These are phyloP conservation scores for Meghimatium bilineatum DNA, from an alignment of 2,888 invertebrate genomes.

Conservation along the genomic window DNA sequence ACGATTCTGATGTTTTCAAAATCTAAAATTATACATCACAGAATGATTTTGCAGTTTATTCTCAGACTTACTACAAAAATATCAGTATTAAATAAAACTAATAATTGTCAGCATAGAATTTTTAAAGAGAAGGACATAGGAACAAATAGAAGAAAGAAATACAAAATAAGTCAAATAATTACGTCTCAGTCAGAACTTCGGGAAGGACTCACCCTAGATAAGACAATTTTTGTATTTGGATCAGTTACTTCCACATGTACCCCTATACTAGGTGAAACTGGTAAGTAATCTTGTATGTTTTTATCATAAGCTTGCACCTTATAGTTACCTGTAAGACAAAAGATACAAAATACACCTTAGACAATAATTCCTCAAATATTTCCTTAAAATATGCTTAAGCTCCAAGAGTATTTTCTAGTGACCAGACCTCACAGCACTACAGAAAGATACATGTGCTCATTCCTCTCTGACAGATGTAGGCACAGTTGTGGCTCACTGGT, in stretches of 20 bases:
- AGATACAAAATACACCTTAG: neutral
- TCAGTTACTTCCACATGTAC: conserved; percentile 84
- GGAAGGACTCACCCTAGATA: conserved; percentile 87
- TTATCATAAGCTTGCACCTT: conserved; percentile 98
- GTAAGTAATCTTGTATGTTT: conserved; percentile 96
- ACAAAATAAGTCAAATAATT: neutral
- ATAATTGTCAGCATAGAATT: neutral
- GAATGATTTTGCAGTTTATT: too few relatives aligned
- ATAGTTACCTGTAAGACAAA: conserved; percentile 88
- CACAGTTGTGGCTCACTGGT: too few relatives aligned
- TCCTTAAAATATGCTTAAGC: too few relatives aligned
- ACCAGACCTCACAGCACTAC: too few relatives aligned
- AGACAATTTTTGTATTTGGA: conserved; percentile 93
- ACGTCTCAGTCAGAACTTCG: neutral
- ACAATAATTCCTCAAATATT: too few relatives aligned
- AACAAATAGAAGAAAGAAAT: neutral
- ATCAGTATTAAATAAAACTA: too few relatives aligned
- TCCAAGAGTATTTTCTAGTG: too few relatives aligned
- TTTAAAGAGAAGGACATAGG: neutral
- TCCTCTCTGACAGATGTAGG: too few relatives aligned
- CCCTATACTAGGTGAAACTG: conserved; percentile 95
- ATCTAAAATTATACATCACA: too few relatives aligned
- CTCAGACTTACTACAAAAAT: too few relatives aligned
- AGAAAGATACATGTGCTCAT: too few relatives aligned
- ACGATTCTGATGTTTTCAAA: too few relatives aligned